Evolutionary conservation across 2,888 invertebrate species (phyloP), one percentile per base, ranked within the genome.

Genomic region (Lordiphosa andalusiaca): DNA sequence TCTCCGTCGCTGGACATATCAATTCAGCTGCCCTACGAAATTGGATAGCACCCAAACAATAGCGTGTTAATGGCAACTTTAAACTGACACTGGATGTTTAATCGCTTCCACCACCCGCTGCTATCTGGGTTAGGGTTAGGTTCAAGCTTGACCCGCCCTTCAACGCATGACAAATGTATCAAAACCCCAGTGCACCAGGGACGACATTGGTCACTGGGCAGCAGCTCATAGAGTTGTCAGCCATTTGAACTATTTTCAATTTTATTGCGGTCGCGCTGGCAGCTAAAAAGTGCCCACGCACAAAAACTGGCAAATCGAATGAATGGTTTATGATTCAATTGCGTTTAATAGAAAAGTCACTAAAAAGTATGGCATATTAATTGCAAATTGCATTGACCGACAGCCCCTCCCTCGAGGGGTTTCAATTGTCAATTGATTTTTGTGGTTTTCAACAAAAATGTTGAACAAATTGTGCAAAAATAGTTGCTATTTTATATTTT

Each of bases 401-500:
- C 21, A 23, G n/a, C 23, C 44, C 47, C 12, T 39, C 38, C 44
- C 21, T 13, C 46, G 62, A 58, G 57, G 59, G 68, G 52, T 74
- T 68, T 71, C 73, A 78, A 84, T 75, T 76, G 87, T 70, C 85
- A 87, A 87, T 86, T 87, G 86, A 87, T 87, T 86, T 84, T 71
- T 87, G 87, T 56, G 87, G 86, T 86, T 74, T 82, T 68, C 56
- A 69, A 69, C 84, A 84, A 84, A 81, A 81, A 81, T 81, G 77
- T 85, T 80, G 53, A 42, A 84, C 85, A 81, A 84, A 82, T 78
- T 63, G 63, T 61, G 67, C 59, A 53, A 3, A 56, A 49, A 41
- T 41, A 36, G 56, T 19, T 19, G 3, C 4, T 19, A 2, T 19
- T 19, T 19, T 23, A n/a, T n/a, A n/a, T 37, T 25, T 49, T 58